These are phyloP conservation scores for Tragelaphus scriptus DNA, from an alignment of 2,113 vertebrate genomes.

Conservation along the genomic window DNA sequence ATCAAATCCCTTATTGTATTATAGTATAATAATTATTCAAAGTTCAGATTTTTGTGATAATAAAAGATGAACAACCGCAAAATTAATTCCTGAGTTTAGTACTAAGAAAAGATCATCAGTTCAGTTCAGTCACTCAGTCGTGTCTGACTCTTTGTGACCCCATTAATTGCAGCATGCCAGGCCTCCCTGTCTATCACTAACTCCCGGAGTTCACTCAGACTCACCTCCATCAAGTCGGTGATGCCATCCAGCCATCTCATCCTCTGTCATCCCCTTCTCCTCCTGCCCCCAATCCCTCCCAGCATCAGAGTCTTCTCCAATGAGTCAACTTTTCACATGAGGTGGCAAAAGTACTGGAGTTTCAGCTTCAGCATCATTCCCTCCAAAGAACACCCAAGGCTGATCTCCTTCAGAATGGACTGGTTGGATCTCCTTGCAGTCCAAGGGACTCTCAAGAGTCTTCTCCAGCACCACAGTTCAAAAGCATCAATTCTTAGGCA, in stretches of 20 bases:
- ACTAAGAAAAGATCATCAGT: neutral
- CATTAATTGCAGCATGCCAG: neutral
- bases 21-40: neutral
- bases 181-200: neutral
- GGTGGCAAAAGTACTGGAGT: neutral
- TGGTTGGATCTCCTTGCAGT: neutral
- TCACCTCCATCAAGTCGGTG: neutral
- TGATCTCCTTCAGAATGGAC: neutral
- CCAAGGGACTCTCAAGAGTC: neutral
- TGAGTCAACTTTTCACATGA: neutral
- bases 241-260: neutral
- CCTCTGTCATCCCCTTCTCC: neutral
- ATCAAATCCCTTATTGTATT: neutral
- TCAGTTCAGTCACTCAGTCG: neutral
- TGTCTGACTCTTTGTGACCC: accelerated
- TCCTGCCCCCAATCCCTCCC: neutral
- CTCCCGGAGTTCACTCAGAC: neutral
- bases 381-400: neutral
- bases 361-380: neutral
- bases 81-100: neutral
- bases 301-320: neutral
- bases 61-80: neutral
- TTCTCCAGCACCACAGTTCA: neutral
- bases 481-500: neutral
- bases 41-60: neutral